Evolutionary conservation across 2,113 vertebrate genomes (phyloP).

Genomic region (Lota lota): DNA sequence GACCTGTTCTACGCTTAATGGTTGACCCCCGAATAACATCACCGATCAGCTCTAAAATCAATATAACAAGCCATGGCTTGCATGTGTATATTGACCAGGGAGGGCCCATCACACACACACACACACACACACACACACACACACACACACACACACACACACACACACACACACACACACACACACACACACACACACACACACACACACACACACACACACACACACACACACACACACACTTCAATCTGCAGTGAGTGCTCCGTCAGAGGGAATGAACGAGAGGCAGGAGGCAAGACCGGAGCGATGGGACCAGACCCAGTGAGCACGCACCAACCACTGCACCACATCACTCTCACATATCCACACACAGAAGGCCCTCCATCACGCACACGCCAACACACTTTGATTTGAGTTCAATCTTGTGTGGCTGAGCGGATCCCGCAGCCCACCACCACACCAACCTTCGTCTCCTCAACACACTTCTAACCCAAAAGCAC

Average conservation of each 20-base stretch:
- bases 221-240: neutral
- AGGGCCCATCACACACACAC: neutral
- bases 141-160: slow-evolving; percentile 7
- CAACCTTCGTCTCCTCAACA: no score
- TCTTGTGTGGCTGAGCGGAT: no score
- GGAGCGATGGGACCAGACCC: slow-evolving; percentile 46
- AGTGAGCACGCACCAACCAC: slow-evolving; percentile 44
- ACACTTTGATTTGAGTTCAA: neutral
- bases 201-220: neutral
- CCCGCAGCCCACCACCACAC: no score
- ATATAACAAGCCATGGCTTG: slow-evolving; percentile 7
- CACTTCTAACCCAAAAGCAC: no score
- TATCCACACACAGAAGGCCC: neutral
- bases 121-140: slow-evolving; percentile 1
- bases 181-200: slow-evolving; percentile 11
- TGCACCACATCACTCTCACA: slow-evolving; percentile 34
- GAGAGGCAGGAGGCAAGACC: slow-evolving; percentile 22
- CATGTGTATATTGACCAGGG: neutral
- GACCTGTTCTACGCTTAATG: no score
- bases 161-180: slow-evolving; percentile 3
- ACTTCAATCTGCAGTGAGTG: slow-evolving; percentile 43
- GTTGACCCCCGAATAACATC: slow-evolving; percentile 9
- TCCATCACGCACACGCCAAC: neutral
- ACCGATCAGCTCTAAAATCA: slow-evolving; percentile 22
- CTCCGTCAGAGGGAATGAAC: slow-evolving; percentile 20